Conservation (phyloP, 2,113 vertebrate species). For the Ctenomys sociabilis region DNA sequence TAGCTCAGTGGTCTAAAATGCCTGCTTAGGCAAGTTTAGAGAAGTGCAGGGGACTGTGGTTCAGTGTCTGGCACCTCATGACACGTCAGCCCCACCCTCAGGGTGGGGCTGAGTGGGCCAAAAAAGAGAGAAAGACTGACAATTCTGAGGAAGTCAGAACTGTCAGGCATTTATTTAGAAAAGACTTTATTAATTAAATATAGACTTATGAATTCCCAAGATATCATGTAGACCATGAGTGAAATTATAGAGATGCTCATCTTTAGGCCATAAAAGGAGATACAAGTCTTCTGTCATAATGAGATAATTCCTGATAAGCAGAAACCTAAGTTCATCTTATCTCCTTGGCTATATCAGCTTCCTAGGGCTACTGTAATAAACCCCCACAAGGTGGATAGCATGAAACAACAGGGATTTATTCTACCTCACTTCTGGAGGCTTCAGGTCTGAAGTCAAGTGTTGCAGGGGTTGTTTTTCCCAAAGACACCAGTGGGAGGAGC, state of each 20-base stretch:
- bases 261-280: neutral
- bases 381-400: neutral
- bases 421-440: neutral
- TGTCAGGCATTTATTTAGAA: neutral
- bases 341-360: neutral
- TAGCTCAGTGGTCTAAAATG: too few relatives aligned
- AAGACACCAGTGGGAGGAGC: neutral
- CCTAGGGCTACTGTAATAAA: neutral
- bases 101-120: too few relatives aligned
- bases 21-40: too few relatives aligned
- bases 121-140: too few relatives aligned
- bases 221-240: neutral
- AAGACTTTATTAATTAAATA: neutral
- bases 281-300: accelerated
- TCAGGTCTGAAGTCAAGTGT: neutral
- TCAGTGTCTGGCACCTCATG: too few relatives aligned
- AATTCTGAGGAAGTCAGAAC: neutral
- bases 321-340: too few relatives aligned
- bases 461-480: neutral
- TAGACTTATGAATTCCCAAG: neutral
- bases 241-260: neutral
- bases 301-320: neutral
- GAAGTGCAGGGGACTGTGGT: too few relatives aligned
- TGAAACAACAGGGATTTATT: neutral
- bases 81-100: too few relatives aligned